These are phyloP conservation scores for Timema podura DNA, from an alignment of 2,888 invertebrate genomes.

Conservation along the genomic window DNA sequence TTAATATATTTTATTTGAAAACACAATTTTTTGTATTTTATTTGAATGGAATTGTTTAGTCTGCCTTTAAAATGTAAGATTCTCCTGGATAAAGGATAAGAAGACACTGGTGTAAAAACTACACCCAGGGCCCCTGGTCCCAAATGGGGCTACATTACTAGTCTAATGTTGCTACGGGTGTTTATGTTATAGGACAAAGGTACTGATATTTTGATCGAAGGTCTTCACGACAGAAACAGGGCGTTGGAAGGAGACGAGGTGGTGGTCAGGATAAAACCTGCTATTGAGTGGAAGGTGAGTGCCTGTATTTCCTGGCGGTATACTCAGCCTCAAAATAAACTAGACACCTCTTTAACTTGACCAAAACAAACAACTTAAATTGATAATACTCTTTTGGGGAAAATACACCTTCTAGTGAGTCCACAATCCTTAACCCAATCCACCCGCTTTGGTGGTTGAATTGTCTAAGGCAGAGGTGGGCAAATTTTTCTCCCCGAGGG, in stretches of 20 bases:
- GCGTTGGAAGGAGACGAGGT: conserved; percentile 84
- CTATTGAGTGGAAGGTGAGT: conserved; percentile 35
- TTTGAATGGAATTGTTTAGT: neutral
- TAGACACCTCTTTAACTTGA: too few species aligned
- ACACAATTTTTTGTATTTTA: conserved; percentile 16
- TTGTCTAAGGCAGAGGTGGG: too few species aligned
- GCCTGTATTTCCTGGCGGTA: neutral
- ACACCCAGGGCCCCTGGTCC: neutral
- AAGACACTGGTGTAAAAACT: neutral
- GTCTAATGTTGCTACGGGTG: neutral
- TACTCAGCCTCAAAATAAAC: too few species aligned
- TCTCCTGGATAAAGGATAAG: neutral
- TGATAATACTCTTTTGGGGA: too few species aligned
- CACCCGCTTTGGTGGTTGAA: too few species aligned
- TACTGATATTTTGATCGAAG: conserved; percentile 69
- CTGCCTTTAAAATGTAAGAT: neutral
- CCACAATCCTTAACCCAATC: too few species aligned
- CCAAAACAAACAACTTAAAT: too few species aligned
- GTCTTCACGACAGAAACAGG: conserved; percentile 68
- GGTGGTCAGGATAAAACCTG: conserved; percentile 51
- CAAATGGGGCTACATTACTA: neutral
- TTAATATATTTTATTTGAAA: neutral
- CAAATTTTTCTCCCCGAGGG: too few species aligned
- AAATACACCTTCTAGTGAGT: too few species aligned
- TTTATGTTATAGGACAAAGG: conserved; percentile 46